Percentiles rank a stretch among this genome's conserved stretches.
Conservation (phyloP, 2,113 vertebrate genomes). For the Calyptomena viridis region DNA sequence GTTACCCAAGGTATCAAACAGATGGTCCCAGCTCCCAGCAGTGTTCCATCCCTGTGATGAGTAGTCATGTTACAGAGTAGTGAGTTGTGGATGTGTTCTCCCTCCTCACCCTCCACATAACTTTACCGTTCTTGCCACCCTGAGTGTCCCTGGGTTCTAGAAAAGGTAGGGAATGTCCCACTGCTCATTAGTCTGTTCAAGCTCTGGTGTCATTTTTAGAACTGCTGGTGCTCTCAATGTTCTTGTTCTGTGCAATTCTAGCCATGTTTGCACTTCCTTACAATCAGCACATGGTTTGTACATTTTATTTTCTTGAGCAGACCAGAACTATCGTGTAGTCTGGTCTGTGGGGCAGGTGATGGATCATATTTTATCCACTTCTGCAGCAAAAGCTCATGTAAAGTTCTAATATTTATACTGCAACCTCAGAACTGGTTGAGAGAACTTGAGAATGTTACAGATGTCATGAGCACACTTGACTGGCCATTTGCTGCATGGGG, state of each 20-base stretch:
- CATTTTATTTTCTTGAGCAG: background rate
- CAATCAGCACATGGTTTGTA: background rate
- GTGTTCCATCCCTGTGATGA: background rate
- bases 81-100: background rate
- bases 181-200: background rate
- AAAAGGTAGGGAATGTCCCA: background rate
- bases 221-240: background rate
- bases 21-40: background rate
- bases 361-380: background rate
- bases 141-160: background rate
- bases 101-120: rapidly evolving
- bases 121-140: background rate
- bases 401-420: background rate
- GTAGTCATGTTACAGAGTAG: background rate
- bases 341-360: background rate
- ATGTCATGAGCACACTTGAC: background rate
- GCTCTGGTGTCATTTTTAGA: background rate
- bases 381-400: background rate
- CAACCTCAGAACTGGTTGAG: background rate
- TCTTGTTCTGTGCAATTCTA: background rate
- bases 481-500: rapidly evolving
- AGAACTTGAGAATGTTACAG: background rate
- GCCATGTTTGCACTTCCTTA: background rate
- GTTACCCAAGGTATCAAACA: rapidly evolving
- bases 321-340: background rate